A percentile compares a stretch with the other conserved stretches of the same genome.
Evolutionary conservation across 2,797 vertebrate genomes (phyloP).

Genomic region (Limnodromus scolopaceus): DNA sequence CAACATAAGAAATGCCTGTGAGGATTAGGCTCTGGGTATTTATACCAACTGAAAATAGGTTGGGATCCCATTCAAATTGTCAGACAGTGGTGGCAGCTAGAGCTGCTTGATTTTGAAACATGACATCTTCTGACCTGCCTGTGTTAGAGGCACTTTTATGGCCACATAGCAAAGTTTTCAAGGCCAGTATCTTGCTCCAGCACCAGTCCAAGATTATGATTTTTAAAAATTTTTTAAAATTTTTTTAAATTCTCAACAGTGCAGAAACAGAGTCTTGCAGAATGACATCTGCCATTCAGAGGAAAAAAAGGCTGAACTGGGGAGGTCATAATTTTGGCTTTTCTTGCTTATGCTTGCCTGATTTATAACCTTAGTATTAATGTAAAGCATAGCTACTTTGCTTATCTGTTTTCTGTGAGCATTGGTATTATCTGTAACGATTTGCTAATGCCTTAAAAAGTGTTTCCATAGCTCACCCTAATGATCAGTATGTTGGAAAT

Average conservation of each 20-base stretch:
- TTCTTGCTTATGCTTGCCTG: neutral
- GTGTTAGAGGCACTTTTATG: neutral
- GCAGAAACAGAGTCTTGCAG: neutral
- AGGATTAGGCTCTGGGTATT: neutral
- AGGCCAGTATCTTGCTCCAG: neutral
- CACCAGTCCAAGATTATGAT: neutral
- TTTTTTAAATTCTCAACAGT: neutral
- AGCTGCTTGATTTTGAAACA: conserved; percentile 4
- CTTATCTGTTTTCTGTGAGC: neutral
- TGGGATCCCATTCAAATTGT: neutral
- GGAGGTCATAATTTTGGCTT: neutral
- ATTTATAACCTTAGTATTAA: neutral
- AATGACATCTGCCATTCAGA: neutral
- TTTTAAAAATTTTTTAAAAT: neutral
- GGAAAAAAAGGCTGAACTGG: neutral
- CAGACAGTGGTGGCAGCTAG: neutral
- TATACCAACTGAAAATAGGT: neutral
- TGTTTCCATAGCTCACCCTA: neutral
- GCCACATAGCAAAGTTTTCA: neutral
- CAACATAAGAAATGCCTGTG: neutral
- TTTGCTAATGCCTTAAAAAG: neutral
- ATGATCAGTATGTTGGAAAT: neutral
- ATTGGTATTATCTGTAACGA: neutral
- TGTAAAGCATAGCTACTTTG: neutral
- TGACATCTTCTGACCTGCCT: neutral